Conservation (phyloP, 2,888 invertebrate species). For the Drosophila vallismaia region DNA sequence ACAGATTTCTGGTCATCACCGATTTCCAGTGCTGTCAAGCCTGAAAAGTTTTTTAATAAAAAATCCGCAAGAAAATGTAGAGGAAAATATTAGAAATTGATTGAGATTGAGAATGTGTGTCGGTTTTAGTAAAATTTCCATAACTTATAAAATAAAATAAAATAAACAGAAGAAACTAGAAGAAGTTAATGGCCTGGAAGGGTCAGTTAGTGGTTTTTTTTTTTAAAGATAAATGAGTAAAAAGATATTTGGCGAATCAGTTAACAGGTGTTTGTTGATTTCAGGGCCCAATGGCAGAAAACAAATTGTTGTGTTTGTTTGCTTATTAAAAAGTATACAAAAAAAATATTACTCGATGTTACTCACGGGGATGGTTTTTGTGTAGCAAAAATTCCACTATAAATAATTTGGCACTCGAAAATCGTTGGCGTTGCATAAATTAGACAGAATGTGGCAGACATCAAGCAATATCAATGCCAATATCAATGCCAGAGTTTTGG, state of each 20-base stretch:
- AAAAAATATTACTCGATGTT: too few relatives aligned
- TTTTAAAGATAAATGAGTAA: not conserved
- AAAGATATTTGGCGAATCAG: conserved; percentile 46
- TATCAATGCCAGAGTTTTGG: conserved; percentile 19
- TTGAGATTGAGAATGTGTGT: not conserved
- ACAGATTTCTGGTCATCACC: not conserved
- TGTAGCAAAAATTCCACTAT: conserved; percentile 60
- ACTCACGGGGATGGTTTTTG: conserved; percentile 18
- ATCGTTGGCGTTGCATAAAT: conserved; percentile 51
- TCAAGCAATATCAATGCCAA: conserved; percentile 30
- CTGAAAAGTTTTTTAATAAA: conserved; percentile 31
- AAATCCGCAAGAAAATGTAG: conserved; percentile 7
- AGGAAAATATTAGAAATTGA: conserved; percentile 1
- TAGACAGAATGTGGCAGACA: conserved; percentile 47
- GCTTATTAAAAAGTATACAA: conserved; percentile 7
- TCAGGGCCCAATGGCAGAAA: conserved; percentile 30
- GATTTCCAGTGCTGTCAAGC: conserved; percentile 23
- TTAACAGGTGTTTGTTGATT: conserved; percentile 63
- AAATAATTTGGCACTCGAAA: conserved; percentile 62
- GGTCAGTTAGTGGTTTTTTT: not conserved
- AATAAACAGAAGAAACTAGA: too few relatives aligned
- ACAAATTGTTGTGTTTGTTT: conserved; percentile 10
- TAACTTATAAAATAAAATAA: too few relatives aligned
- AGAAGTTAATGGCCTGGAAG: not conserved
- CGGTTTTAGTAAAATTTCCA: conserved; percentile 53